phyloP scores from a whole-genome alignment of 37 sponge, comb jelly and placozoan genomes.

The Oopsacas minuta region DNA sequence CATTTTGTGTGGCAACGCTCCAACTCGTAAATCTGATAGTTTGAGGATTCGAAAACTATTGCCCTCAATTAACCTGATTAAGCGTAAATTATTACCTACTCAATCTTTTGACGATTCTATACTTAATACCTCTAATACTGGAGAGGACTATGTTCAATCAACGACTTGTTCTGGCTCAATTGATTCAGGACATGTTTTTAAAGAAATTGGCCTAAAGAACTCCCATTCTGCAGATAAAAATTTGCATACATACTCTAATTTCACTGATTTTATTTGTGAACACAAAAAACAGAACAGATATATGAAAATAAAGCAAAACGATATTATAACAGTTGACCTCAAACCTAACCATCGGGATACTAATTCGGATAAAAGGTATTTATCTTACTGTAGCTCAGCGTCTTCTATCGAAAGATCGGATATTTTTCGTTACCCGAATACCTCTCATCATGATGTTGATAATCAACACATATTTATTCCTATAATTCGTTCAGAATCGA shows the following conservation, averaged over 20 bases:
- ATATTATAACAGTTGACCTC: background rate
- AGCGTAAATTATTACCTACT: background rate
- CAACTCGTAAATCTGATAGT: background rate
- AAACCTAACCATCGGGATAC: background rate
- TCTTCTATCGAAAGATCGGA: background rate
- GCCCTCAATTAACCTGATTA: background rate
- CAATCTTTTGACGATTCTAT: background rate
- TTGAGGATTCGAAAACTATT: background rate
- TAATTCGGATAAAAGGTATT: background rate
- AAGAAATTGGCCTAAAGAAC: background rate
- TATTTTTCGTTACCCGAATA: background rate
- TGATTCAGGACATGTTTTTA: background rate
- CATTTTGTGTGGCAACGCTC: background rate
- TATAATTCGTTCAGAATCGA: background rate
- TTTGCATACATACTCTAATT: background rate
- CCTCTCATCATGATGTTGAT: background rate
- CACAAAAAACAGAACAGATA: background rate
- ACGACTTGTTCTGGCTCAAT: background rate
- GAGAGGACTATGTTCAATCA: background rate
- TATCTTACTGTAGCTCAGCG: background rate
- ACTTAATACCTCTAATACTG: background rate
- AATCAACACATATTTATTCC: background rate
- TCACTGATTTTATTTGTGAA: background rate
- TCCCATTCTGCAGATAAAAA: conserved; percentile 4
- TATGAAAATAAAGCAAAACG: background rate